Evolutionary conservation across 1,140 invertebrate species (phyloP), one percentile per base, ranked within the genome.

Genomic region (Drosophila mauritiana): DNA sequence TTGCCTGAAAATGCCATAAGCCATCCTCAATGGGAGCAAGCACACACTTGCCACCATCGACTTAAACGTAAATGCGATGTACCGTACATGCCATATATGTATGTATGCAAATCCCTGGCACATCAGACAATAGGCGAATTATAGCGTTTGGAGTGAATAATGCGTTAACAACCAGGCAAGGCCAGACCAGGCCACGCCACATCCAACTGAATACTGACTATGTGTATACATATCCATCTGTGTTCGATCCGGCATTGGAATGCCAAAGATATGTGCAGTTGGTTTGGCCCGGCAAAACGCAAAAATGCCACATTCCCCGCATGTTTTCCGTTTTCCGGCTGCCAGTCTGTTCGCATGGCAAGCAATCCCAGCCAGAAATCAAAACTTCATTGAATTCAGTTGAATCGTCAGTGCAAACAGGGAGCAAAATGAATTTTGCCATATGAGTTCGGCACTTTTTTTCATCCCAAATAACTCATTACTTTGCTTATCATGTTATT

Each of bases 111-210:
- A 59, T 48, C 27, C 54, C 45, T 56, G 45, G 68, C 52, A 51
- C 59, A 39, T 27, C 39, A 51, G 37, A 64, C 45, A 31, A 52
- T 8, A 15, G 27, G 57, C 55, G 52, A 78, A 82, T 76, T 75
- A 84, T 84, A 64, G 70, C 68, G 79, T 82, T 82, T 54, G 70
- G 61, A 70, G 73, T 77, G 81, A 84, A 83, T 73, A 84, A 80
- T 77, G 68, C 73, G 67, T 80, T 77, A 77, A 73, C 59, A 48
- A 54, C 77, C 2, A 31, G 31, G 31, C 31, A 31, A 31, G 78
- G 73, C 77, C 2, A 31, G 31, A 8, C 31, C 3, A 31, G 82
- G 73, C 80, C 80, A 59, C 75, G 69, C 75, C 78, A 55, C 4
- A 37, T 31, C 17, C 31, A 17, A 15, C 3, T 49, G n/a, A 4